Base-by-base conservation (phyloP, 2,113 vertebrate species). In the Zosterops pallidus region DNA sequence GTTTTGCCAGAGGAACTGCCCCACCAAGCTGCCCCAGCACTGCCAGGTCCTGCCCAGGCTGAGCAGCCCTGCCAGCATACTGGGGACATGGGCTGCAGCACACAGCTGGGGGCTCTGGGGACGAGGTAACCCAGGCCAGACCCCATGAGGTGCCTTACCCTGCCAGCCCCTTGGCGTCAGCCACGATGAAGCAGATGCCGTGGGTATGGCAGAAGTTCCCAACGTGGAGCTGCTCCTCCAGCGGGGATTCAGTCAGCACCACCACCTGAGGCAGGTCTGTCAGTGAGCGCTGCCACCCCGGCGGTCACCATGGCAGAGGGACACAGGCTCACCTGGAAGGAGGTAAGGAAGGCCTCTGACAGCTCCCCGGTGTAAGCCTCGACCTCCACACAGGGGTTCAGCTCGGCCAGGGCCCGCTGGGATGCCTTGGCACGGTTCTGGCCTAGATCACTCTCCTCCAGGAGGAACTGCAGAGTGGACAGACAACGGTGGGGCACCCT, bases 191-290 rank as follows among this genome's bases (percentile, higher is more conserved):
- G 94, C 90, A 97, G 89, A 99, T 97, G 64, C 96, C 80, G 1
- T 8, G 87, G 14, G 92, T 81, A 75, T 98, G 99, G 95, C 99
- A 99, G 56, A 98, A 97, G 9, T 95, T 67, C 25, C 98, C 98
- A 16, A 99, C 5, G 4, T 12, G 80, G 68, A 97, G 97, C 97
- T 99, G 99, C 76, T 99, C 99, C 60, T 99, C 98, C 93, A 99
- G 97, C 0, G 96, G 85, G 1, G 98, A 98, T 75, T 98, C 94
- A 0, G 98, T 99, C 86, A 99, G 98, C 80, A 99, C 98, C 86
- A 99, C 98, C 79, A 99, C 98, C 98, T 99, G 88, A 2, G 0
- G 7, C 28, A 1, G 46, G 14, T 35, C 22, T 3, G 6, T 93
- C 60, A 90, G 83, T 1, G 5, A 63, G 60, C 1, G 2, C 42